Base-by-base conservation (phyloP, 2,113 vertebrate species). In the Oxyura jamaicensis region DNA sequence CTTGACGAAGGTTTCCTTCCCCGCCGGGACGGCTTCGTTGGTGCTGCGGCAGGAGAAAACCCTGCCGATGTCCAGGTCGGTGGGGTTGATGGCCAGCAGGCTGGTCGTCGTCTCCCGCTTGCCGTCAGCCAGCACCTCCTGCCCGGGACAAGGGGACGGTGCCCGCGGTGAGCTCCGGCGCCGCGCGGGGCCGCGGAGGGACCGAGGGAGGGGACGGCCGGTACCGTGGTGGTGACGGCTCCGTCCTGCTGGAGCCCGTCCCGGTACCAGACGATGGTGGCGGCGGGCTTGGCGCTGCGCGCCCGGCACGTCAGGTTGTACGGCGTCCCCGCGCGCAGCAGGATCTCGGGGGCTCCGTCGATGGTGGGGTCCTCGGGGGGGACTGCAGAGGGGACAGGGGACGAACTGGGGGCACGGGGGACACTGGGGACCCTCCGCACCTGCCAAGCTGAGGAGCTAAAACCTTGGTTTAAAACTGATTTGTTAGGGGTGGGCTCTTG, bases 281-380 rank as follows among this genome's bases (percentile, higher is more conserved):
- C 99, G 0, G 99, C 98, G 0, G 99, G 99, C 94, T 99, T 99
- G 96, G 99, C 99, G 2, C 98, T 99, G 48, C 98, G 98, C 4
- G 99, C 99, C 71, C 98, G 97, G 86, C 99, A 99, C 1, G 98
- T 99, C 96, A 99, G 98, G 97, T 99, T 99, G 97, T 98, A 98
- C 0, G 98, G 98, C 0, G 96, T 98, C 39, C 99, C 99, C 0
- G 99, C 99, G 21, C 98, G 98, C 84, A 99, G 97, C 91, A 99
- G 96, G 53, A 99, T 98, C 96, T 99, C 98, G 0, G 99, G 98
- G 76, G 98, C 97, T 1, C 98, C 99, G 1, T 99, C 98, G 6
- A 99, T 98, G 90, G 98, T 97, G 9, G 99, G 99, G 94, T 99
- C 99, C 75, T 99, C 99, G 0, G 99, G 99, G 41, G 99, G 99